Conservation (phyloP, 2,113 vertebrate genomes). For the Pipa parva region DNA sequence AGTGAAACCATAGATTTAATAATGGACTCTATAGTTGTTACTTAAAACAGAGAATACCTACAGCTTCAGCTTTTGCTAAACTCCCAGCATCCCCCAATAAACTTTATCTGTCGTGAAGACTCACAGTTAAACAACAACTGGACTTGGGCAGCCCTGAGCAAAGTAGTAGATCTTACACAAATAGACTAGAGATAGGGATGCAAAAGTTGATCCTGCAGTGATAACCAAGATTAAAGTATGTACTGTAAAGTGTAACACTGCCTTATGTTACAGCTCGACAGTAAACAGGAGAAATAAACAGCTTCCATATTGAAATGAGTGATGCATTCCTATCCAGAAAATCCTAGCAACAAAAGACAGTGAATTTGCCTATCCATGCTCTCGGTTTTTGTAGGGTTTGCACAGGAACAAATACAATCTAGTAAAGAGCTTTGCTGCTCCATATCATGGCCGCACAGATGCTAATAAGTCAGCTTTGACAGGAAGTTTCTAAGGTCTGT, state of each 20-base stretch:
- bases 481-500: slow-evolving; percentile 66
- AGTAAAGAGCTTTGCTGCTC: slow-evolving; percentile 59
- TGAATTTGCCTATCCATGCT: slow-evolving; percentile 51
- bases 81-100: no score
- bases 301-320: slow-evolving; percentile 62
- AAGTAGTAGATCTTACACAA: no score
- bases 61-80: no score
- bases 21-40: no score
- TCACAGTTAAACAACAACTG: no score
- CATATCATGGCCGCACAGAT: slow-evolving; percentile 74
- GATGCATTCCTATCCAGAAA: slow-evolving; percentile 75
- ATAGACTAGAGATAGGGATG: slow-evolving; percentile 33
- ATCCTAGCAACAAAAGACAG: slow-evolving; percentile 59
- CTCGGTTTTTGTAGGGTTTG: slow-evolving; percentile 71
- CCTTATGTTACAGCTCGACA: slow-evolving; percentile 60
- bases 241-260: slow-evolving; percentile 65
- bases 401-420: slow-evolving; percentile 68
- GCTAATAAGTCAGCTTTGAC: slow-evolving; percentile 61
- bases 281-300: slow-evolving; percentile 72
- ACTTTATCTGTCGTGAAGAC: no score
- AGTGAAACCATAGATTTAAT: no score
- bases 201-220: slow-evolving; percentile 34
- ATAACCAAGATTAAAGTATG: slow-evolving; percentile 43
- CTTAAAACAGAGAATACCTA: no score
- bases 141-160: no score